Evolutionary conservation across 2,888 invertebrate genomes (phyloP), one percentile per base, ranked within the genome.

Genomic region (Gymnosoma rotundatum): DNA sequence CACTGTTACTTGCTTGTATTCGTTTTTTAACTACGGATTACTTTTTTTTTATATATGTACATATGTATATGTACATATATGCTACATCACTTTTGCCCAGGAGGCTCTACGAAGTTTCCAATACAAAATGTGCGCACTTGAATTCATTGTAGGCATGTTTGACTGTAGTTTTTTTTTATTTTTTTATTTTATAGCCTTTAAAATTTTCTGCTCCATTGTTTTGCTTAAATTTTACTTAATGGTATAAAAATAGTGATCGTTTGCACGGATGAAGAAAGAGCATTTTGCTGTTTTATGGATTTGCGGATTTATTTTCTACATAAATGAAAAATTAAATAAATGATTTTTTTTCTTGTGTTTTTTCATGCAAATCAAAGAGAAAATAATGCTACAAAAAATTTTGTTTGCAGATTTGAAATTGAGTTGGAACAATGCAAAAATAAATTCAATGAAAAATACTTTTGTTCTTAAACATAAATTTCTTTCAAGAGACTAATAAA

Each of bases 401-500:
- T 66, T 66, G 2, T n/a, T 56, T 32, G 32, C 48, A 66, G 66
- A 9, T 21, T 66, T 64, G 20, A 36, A 12, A 48, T 20, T 25
- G 16, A 64, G 9, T 25, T 38, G 36, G 56, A 63, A 32, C 25
- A 45, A 54, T 66, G 64, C 21, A 20, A 50, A 25, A 61, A 25
- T 25, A 32, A 32, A 32, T 32, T 2, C 32, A 75, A 75, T 10
- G 32, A 56, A 66, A 20, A 38, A 32, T 25, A 50, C 38, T 38
- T 21, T 42, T 63, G 2, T 63, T 14, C 14, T 25, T 50, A 38
- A 73, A 79, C 50, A 73, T 60, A 66, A 79, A 73, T 73, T 66
- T 79, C 12, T 42, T 73, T 79, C 66, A 79, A 79, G 79, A 66
- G 79, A 60, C 72, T 60, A 79, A 42, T 72, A 69, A 78, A 72